Base-by-base conservation (phyloP, 2,888 invertebrate genomes). In the Caenorhabditis sp. region DNA sequence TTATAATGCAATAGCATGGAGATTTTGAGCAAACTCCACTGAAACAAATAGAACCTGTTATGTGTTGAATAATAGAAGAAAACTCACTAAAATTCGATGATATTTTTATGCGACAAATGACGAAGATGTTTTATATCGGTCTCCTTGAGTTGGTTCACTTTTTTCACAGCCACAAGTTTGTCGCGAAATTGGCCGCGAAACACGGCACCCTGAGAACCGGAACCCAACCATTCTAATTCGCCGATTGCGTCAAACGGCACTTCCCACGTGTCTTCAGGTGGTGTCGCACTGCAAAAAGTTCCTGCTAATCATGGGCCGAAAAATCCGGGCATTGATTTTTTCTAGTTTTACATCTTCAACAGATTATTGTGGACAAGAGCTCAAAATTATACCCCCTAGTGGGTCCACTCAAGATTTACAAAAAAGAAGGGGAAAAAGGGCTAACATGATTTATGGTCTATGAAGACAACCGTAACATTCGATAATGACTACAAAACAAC, bases 131-230 rank as follows among this genome's bases (percentile, higher is more conserved):
- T 92, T 76, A 97, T 95, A 31, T 97, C 94, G 0, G 95, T 95
- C 89, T 97, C 97, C 85, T 93, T 92, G 80, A 93, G 92, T 85
- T 96, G 94, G 63, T 93, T 91, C 0, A 97, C 94, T 89, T 97
- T 96, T 89, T 99, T 99, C 26, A 99, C 95, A 24, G 97, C 97
- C 17, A 99, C 94, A 84, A 92, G 92, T 88, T 94, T 93, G 6
- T 85, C 86, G 91, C 89, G 87, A 21, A 94, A 90, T 83, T 91
- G 92, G 0, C 95, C 97, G 8, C 66, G 61, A 57, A 78, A 81
- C 0, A 97, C 97, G 0, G 94, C 93, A 5, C 97, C 97, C 88
- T 97, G 97, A 5, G 96, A 95, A 0, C 97, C 97, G 69, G 94
- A 93, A 0, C 96, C 97, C 64, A 97, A 89, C 92, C 94, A 97